These are phyloP conservation scores for Sinodicranocentrus sp. DNA, from an alignment of 2,888 invertebrate species.

Conservation along the genomic window DNA sequence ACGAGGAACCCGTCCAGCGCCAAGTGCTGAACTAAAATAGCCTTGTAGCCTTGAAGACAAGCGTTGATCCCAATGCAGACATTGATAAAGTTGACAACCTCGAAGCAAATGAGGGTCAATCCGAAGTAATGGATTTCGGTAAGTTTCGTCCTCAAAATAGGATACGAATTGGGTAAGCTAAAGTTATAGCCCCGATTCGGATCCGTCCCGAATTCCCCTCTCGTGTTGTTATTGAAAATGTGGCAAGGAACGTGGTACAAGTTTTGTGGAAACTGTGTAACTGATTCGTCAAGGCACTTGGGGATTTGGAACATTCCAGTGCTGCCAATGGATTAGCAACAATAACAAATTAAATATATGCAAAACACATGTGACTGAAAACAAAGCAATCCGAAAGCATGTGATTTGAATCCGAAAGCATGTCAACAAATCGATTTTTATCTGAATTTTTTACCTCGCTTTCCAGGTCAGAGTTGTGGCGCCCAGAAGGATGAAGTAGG, in stretches of 20 bases:
- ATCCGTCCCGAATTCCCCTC: neutral
- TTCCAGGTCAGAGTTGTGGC: constrained; percentile 29
- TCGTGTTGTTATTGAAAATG: neutral
- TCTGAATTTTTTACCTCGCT: neutral
- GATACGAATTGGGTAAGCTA: neutral
- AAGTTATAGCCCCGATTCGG: constrained; percentile 23
- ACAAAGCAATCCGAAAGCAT: too few relatives aligned
- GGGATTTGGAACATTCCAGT: constrained; percentile 37
- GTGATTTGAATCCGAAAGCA: too few relatives aligned
- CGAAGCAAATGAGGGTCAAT: constrained; percentile 1
- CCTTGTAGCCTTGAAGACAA: constrained; percentile 26
- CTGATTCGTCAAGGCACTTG: neutral
- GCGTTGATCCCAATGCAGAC: constrained; percentile 30
- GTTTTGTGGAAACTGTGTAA: too few relatives aligned
- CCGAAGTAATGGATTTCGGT: constrained; percentile 37
- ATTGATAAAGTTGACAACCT: constrained; percentile 8
- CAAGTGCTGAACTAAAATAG: constrained; percentile 50
- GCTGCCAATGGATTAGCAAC: too few relatives aligned
- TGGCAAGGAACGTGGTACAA: constrained; percentile 43
- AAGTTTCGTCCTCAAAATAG: constrained; percentile 34
- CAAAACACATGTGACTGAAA: too few relatives aligned
- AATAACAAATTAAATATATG: too few relatives aligned
- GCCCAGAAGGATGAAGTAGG: constrained; percentile 37
- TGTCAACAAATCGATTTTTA: neutral
- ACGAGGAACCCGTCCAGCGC: constrained; percentile 38